These are phyloP conservation scores for Pristiophorus japonicus DNA, from an alignment of 2,113 vertebrate species.

Conservation along the genomic window DNA sequence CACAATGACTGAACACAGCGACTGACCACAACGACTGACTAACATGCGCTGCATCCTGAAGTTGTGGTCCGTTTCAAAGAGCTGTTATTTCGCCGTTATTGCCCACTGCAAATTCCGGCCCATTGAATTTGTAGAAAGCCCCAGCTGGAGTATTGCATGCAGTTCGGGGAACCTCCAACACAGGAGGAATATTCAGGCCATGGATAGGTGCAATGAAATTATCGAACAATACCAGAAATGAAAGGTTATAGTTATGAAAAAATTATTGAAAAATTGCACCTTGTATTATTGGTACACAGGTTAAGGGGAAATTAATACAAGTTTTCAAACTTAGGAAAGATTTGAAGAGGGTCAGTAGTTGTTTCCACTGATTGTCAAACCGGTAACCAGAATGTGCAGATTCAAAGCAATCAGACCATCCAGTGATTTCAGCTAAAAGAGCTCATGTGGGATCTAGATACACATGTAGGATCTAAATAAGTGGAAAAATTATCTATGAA, in stretches of 20 bases:
- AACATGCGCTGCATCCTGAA: too few relatives aligned
- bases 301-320: neutral
- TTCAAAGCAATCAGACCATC: neutral
- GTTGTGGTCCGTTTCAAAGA: too few relatives aligned
- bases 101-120: too few relatives aligned
- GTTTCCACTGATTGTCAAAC: neutral
- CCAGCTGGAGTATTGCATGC: neutral
- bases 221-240: neutral
- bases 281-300: neutral
- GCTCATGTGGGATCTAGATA: neutral
- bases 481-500: neutral
- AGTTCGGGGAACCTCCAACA: neutral
- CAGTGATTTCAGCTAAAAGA: neutral
- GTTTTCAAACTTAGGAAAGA: neutral
- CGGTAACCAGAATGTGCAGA: neutral
- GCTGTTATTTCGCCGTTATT: too few relatives aligned
- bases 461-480: neutral
- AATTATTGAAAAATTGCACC: neutral
- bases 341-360: neutral
- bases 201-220: neutral
- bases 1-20: too few relatives aligned
- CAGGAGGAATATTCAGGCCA: neutral
- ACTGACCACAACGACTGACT: too few relatives aligned
- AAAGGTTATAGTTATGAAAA: neutral
- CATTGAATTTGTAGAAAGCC: neutral